These are phyloP conservation scores for Drosophila takahashii DNA, from an alignment of 1,140 invertebrate genomes.

Conservation along the genomic window DNA sequence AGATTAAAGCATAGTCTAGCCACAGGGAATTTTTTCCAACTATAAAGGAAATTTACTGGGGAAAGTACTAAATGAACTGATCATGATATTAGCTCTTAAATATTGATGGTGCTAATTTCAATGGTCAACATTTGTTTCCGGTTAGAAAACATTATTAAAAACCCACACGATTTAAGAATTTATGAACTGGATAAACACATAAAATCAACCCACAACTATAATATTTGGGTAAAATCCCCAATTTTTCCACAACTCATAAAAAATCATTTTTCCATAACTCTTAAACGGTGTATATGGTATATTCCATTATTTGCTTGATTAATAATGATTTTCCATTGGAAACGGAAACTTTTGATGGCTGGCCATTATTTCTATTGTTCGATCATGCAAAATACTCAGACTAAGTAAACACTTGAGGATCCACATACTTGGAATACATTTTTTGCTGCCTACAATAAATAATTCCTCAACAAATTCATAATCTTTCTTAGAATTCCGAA, in stretches of 20 bases:
- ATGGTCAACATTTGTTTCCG: no score
- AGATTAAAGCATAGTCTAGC: slow-evolving; percentile 19
- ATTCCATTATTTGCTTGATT: slow-evolving; percentile 9
- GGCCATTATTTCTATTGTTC: slow-evolving; percentile 18
- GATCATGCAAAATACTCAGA: slow-evolving; percentile 18
- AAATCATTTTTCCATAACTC: neutral
- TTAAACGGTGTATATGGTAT: neutral
- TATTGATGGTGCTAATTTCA: no score
- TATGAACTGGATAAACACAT: slow-evolving; percentile 14
- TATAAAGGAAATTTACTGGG: neutral
- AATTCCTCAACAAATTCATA: slow-evolving; percentile 22
- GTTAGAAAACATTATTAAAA: neutral
- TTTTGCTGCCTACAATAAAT: neutral
- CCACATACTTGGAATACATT: slow-evolving; percentile 7
- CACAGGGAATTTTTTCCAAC: neutral
- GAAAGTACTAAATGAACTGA: neutral
- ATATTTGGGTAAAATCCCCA: neutral
- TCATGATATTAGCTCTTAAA: no score
- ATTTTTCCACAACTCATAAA: neutral
- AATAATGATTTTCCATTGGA: slow-evolving; percentile 11
- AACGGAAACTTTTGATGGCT: slow-evolving; percentile 28
- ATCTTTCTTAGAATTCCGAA: slow-evolving; percentile 23
- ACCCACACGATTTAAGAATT: slow-evolving; percentile 1
- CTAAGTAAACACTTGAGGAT: slow-evolving; percentile 20
- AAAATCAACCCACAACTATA: neutral